Percentiles rank a stretch among this genome's conserved stretches.
Evolutionary conservation across 2,888 invertebrate genomes (phyloP).

Genomic region (Notodromas monacha): DNA sequence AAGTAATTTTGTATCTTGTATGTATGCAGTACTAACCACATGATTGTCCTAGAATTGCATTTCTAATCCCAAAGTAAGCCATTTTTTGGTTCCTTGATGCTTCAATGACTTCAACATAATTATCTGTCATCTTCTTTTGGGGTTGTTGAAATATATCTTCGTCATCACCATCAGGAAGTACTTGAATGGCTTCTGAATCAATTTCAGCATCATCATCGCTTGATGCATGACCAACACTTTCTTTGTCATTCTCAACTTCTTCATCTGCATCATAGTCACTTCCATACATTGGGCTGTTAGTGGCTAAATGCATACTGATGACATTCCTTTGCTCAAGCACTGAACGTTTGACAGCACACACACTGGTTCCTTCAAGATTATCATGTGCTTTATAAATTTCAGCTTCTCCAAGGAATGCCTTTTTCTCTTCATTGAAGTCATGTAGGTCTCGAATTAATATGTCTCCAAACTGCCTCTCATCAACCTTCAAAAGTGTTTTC

Average conservation of each 20-base stretch:
- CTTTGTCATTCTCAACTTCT: neutral
- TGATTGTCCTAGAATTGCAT: neutral
- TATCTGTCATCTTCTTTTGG: neutral
- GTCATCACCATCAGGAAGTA: neutral
- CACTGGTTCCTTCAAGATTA: neutral
- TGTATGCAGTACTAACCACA: constrained; percentile 4
- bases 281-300: neutral
- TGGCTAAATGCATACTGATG: neutral
- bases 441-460: neutral
- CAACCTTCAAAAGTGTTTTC: neutral
- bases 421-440: neutral
- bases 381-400: neutral
- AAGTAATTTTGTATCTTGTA: too few relatives aligned
- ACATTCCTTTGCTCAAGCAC: too few relatives aligned
- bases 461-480: neutral
- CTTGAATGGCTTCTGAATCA: neutral
- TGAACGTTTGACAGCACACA: too few relatives aligned
- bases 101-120: neutral
- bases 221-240: neutral
- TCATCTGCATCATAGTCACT: constrained; percentile 2
- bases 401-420: neutral
- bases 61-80: neutral
- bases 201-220: constrained; percentile 4
- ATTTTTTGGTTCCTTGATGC: neutral
- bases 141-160: too few relatives aligned